These are phyloP conservation scores for Gouania willdenowi DNA, from an alignment of 2,797 vertebrate genomes.

Conservation along the genomic window DNA sequence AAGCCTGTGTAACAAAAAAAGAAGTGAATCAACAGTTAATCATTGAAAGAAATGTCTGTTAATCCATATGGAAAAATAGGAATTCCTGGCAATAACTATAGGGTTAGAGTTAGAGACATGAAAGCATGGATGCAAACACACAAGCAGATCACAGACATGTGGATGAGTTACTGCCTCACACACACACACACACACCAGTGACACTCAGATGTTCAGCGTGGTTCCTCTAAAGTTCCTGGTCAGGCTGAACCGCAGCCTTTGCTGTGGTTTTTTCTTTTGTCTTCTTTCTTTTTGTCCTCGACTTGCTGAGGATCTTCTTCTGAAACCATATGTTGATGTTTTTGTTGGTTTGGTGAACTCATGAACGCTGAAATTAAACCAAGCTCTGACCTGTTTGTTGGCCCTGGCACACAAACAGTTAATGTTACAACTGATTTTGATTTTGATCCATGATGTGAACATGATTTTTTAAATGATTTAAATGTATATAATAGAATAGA, in stretches of 20 bases:
- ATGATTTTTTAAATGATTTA: too few relatives aligned
- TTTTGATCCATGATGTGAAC: too few relatives aligned
- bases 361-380: slow-evolving; percentile 30
- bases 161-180: too few relatives aligned
- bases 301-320: slow-evolving; percentile 54
- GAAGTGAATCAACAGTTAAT: too few relatives aligned
- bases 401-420: slow-evolving; percentile 26
- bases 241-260: slow-evolving; percentile 62
- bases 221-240: slow-evolving; percentile 67
- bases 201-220: slow-evolving; percentile 33
- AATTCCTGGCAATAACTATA: too few relatives aligned
- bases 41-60: too few relatives aligned
- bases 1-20: too few relatives aligned
- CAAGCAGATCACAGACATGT: slow-evolving; percentile 26
- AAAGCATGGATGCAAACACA: slow-evolving; percentile 11
- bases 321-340: slow-evolving; percentile 62
- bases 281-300: slow-evolving; percentile 23
- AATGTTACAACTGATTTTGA: too few relatives aligned
- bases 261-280: slow-evolving; percentile 58
- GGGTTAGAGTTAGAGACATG: too few relatives aligned
- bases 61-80: too few relatives aligned
- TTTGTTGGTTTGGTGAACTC: slow-evolving; percentile 56
- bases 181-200: slow-evolving; percentile 14
- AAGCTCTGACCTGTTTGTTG: slow-evolving; percentile 53
- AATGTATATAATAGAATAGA: slow-evolving; percentile 31